Percentiles rank a stretch among this genome's conserved stretches.
These are phyloP conservation scores for Eulemur mongoz DNA, from an alignment of 2,797 vertebrate genomes.

Conservation along the genomic window DNA sequence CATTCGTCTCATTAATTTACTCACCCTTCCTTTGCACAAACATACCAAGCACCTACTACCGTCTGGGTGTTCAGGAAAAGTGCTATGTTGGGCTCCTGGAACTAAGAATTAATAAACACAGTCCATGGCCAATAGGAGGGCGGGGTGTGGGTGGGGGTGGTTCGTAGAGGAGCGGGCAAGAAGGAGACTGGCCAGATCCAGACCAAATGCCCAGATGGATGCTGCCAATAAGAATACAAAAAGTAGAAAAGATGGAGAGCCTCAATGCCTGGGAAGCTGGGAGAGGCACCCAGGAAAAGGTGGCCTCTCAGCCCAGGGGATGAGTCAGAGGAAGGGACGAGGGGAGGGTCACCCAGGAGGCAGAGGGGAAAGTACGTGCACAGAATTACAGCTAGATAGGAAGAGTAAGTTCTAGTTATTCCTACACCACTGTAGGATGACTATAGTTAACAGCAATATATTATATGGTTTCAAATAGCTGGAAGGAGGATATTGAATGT, in stretches of 20 bases:
- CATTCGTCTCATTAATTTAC: not conserved
- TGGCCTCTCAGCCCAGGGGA: not conserved
- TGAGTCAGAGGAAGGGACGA: not conserved
- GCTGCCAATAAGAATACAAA: not conserved
- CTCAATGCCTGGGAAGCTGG: not conserved
- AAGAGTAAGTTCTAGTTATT: not conserved
- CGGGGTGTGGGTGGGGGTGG: too few relatives aligned
- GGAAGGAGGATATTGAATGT: not conserved
- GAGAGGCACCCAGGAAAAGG: not conserved
- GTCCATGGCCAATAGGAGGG: not conserved
- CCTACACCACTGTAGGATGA: not conserved
- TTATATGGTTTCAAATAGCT: not conserved
- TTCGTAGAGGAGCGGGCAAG: fast-evolving
- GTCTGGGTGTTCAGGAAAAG: not conserved
- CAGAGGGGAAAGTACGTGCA: not conserved
- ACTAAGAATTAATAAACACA: not conserved
- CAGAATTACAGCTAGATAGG: not conserved
- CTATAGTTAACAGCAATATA: not conserved
- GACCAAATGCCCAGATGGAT: not conserved
- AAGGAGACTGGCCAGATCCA: not conserved
- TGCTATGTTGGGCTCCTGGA: not conserved
- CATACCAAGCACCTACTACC: not conserved
- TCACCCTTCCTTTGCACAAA: not conserved
- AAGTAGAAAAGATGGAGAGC: not conserved
- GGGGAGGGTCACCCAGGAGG: not conserved